Percentiles rank a stretch among this genome's conserved stretches.
These are phyloP conservation scores for Apodemus agrarius DNA, from an alignment of 2,797 vertebrate genomes.

Conservation along the genomic window DNA sequence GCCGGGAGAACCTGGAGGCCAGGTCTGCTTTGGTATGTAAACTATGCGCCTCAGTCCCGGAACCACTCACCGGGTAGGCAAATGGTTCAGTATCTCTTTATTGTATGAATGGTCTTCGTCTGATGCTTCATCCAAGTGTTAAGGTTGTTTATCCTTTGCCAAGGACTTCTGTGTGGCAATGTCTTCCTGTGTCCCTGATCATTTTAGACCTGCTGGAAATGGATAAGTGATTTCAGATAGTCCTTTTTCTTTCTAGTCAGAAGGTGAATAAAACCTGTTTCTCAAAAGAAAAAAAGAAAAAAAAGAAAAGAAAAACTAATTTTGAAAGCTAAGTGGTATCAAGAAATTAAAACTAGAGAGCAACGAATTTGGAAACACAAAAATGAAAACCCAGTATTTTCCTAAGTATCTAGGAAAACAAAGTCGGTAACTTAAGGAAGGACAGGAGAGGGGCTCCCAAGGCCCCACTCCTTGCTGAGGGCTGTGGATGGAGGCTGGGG, in stretches of 20 bases:
- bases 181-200: background rate
- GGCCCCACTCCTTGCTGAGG: background rate
- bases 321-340: background rate
- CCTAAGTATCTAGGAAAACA: background rate
- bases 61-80: background rate
- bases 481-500: background rate
- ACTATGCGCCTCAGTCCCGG: background rate
- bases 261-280: conserved; percentile 1
- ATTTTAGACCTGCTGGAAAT: background rate
- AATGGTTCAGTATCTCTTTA: background rate
- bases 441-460: background rate
- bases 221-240: conserved; percentile 2
- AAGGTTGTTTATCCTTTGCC: background rate
- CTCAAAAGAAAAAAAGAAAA: background rate
- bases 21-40: background rate
- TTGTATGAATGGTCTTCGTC: background rate
- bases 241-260: conserved; percentile 19
- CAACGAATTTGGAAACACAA: conserved; percentile 20
- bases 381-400: conserved; percentile 28
- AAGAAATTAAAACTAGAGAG: conserved; percentile 28
- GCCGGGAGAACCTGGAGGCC: background rate
- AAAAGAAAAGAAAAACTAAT: background rate
- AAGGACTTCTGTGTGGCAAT: background rate
- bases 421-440: background rate
- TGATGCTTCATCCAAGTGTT: background rate